These are phyloP conservation scores for Drosophila testacea DNA, from an alignment of 2,888 invertebrate genomes.

Conservation along the genomic window DNA sequence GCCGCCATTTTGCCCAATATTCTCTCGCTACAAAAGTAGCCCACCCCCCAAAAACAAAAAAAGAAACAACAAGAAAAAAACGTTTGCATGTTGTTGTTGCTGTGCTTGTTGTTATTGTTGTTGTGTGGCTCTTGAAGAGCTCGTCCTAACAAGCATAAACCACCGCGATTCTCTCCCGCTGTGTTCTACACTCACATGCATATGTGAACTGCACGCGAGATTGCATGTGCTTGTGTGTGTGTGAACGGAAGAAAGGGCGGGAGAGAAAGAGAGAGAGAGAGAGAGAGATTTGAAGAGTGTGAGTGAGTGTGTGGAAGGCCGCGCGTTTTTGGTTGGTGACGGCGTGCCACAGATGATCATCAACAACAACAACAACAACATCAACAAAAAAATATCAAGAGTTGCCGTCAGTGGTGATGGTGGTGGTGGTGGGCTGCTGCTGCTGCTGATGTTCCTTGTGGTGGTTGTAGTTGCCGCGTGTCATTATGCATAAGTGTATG, in stretches of 20 bases:
- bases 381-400: constrained; percentile 13
- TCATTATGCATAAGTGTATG: constrained; percentile 42
- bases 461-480: constrained; percentile 56
- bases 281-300: constrained; percentile 32
- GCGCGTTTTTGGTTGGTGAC: constrained; percentile 79
- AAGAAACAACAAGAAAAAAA: constrained; percentile 4
- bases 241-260: not conserved
- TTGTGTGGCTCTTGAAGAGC: constrained; percentile 57
- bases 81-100: constrained; percentile 13
- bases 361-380: constrained; percentile 28
- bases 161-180: constrained; percentile 64
- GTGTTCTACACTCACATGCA: constrained; percentile 33
- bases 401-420: constrained; percentile 15
- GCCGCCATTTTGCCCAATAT: constrained; percentile 52
- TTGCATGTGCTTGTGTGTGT: constrained; percentile 17
- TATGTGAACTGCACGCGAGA: constrained; percentile 11
- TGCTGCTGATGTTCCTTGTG: constrained; percentile 19
- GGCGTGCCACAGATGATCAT: constrained; percentile 76
- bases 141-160: constrained; percentile 68
- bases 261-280: too few species aligned
- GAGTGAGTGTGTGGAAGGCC: constrained; percentile 67
- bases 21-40: constrained; percentile 53
- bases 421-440: constrained; percentile 16
- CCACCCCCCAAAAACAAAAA: constrained; percentile 29
- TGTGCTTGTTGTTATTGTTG: constrained; percentile 38